Conservation (phyloP, 2,888 invertebrate species). For the Pseudococcus jackbeardsleyi region DNA sequence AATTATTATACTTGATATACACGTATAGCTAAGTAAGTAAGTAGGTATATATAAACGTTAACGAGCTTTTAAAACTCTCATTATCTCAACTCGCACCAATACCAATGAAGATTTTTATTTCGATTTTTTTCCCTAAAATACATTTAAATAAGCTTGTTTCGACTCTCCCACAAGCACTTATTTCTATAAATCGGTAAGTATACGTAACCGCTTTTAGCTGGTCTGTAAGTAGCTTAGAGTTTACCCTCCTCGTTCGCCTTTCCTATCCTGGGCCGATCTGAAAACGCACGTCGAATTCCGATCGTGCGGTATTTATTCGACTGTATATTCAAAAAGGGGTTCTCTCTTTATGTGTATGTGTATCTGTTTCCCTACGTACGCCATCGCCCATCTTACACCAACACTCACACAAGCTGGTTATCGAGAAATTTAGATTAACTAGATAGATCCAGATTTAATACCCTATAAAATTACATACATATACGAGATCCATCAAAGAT, state of each 20-base stretch:
- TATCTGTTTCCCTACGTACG: background rate
- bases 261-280: background rate
- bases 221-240: conserved; percentile 39
- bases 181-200: conserved; percentile 18
- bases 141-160: conserved; percentile 5
- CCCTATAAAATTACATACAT: conserved; percentile 58
- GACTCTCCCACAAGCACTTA: conserved; percentile 15
- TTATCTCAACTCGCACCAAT: background rate
- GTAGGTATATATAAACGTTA: background rate
- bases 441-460: conserved; percentile 64
- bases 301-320: conserved; percentile 11
- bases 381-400: background rate
- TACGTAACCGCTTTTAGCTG: conserved; percentile 47
- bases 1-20: background rate
- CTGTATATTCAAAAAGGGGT: conserved; percentile 9
- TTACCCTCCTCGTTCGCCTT: background rate
- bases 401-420: conserved; percentile 13
- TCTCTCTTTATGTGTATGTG: background rate
- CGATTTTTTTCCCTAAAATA: conserved; percentile 37
- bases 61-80: conserved; percentile 11
- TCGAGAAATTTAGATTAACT: conserved; percentile 47
- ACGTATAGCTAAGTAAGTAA: background rate
- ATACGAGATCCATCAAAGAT: conserved; percentile 59
- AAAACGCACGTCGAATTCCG: conserved; percentile 33
- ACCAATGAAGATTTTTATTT: conserved; percentile 39